Conservation (phyloP, 2,797 vertebrate genomes). For the Astyanax mexicanus region DNA sequence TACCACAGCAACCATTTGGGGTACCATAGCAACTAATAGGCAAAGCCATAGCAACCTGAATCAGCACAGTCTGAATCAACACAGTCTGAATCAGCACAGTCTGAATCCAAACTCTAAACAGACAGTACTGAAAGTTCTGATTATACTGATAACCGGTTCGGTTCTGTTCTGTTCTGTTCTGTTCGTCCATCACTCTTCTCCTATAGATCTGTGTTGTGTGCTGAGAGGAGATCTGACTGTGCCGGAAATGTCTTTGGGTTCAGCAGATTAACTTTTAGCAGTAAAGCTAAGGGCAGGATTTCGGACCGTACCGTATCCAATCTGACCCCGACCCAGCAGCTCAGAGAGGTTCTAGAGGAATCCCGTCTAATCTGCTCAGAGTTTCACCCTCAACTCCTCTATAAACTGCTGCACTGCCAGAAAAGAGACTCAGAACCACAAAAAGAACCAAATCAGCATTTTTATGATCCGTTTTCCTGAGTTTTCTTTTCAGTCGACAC, state of each 20-base stretch:
- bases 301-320: slow-evolving; percentile 16
- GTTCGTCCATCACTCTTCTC: background rate
- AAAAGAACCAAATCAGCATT: background rate
- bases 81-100: too few species aligned
- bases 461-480: background rate
- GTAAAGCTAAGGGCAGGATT: slow-evolving; percentile 16
- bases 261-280: slow-evolving; percentile 16
- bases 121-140: too few species aligned
- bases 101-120: too few species aligned
- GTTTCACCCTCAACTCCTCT: slow-evolving; percentile 2
- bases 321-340: slow-evolving; percentile 12
- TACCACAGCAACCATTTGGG: too few species aligned
- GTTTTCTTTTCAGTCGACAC: background rate
- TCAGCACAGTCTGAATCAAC: too few species aligned
- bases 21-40: too few species aligned
- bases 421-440: background rate
- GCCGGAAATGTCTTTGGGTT: background rate
- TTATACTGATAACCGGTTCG: too few species aligned
- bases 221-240: background rate
- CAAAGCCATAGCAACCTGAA: too few species aligned
- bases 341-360: slow-evolving; percentile 12
- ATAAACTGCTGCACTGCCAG: background rate
- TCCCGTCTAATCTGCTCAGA: slow-evolving; percentile 30
- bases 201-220: background rate
- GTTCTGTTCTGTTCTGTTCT: too few species aligned